Evolutionary conservation across 2,888 invertebrate genomes (phyloP).

Genomic region (Acanthoscelides obtectus): DNA sequence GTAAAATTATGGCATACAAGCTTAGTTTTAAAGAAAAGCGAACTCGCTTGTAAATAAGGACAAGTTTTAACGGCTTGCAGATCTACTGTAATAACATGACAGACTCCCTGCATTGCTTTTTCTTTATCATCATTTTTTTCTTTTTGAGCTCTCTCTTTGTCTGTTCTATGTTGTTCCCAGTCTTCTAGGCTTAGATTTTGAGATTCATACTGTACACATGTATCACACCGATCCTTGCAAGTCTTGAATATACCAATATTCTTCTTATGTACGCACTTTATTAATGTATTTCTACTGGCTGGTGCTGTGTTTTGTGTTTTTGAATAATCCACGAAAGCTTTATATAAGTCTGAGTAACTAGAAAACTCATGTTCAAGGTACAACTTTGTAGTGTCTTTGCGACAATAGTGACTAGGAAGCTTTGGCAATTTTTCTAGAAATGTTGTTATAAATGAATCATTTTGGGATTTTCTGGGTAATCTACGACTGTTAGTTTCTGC

Average conservation of each 20-base stretch:
- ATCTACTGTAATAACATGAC: conserved; percentile 23
- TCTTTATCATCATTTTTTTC: conserved; percentile 27
- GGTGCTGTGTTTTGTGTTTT: too few species aligned
- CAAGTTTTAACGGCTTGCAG: conserved; percentile 26
- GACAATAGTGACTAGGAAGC: too few species aligned
- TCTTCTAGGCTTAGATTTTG: conserved; percentile 24
- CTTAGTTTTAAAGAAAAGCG: conserved; percentile 32
- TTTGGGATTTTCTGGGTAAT: too few species aligned
- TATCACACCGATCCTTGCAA: conserved; percentile 27
- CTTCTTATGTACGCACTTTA: conserved; percentile 14
- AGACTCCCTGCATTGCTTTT: conserved; percentile 13
- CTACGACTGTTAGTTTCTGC: too few species aligned
- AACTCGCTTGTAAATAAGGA: conserved; percentile 22
- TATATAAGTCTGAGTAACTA: too few species aligned
- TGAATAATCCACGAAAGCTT: too few species aligned
- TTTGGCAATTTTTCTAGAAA: too few species aligned
- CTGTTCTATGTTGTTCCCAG: conserved; percentile 17
- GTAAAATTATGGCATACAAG: conserved; percentile 32
- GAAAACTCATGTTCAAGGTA: neutral
- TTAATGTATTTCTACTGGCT: conserved; percentile 1
- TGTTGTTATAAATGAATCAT: too few species aligned
- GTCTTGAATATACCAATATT: conserved; percentile 25
- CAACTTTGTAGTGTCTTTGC: too few species aligned
- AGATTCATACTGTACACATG: conserved; percentile 22
- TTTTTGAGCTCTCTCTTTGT: conserved; percentile 13